These are phyloP conservation scores for Anoplopoma fimbria DNA, from an alignment of 2,113 vertebrate species.

Conservation along the genomic window DNA sequence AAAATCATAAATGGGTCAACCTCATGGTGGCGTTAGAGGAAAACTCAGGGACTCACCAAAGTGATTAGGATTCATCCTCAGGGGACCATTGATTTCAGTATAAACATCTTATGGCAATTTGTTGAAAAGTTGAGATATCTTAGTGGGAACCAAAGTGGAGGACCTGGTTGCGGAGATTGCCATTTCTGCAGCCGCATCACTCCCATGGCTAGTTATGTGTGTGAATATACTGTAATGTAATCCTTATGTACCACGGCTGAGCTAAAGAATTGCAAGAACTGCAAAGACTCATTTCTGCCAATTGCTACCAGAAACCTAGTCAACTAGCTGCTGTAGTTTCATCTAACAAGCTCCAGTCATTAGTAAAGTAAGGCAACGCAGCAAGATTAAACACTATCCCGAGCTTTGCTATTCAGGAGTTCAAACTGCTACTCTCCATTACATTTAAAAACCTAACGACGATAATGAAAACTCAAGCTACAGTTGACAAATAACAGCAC, in stretches of 20 bases:
- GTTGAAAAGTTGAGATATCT: background rate
- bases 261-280: background rate
- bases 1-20: background rate
- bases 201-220: background rate
- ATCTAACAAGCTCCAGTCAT: background rate
- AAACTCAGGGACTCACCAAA: background rate
- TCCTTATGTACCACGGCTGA: background rate
- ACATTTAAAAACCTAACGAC: background rate
- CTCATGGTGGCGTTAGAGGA: background rate
- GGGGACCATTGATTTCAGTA: background rate
- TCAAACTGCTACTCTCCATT: background rate
- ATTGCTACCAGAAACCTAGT: background rate
- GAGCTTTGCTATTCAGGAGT: background rate
- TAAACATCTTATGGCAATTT: background rate
- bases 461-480: background rate
- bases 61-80: background rate
- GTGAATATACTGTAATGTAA: background rate
- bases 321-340: slow-evolving; percentile 18
- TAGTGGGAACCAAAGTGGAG: too few species aligned
- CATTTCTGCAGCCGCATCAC: accelerated
- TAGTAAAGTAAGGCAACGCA: background rate
- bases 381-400: background rate
- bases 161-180: background rate
- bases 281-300: slow-evolving; percentile 13
- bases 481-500: background rate